Base-by-base conservation (phyloP, 2,888 invertebrate species). In the Rugalucina vietnamica region DNA sequence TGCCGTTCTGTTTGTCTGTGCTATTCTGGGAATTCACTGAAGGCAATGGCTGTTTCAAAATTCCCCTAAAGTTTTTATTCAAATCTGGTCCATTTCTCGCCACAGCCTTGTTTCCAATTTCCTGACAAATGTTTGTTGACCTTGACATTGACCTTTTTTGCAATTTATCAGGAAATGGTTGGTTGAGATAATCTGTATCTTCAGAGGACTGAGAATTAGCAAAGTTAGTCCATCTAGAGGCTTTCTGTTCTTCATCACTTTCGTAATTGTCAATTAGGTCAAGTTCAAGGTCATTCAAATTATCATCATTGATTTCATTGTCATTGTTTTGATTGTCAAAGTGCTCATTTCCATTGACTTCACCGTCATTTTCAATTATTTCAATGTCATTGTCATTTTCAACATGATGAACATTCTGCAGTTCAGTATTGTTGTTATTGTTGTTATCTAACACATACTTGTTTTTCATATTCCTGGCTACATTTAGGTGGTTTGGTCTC, bases 121-220 rank as follows among this genome's bases (percentile, higher is more conserved):
- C n/a, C n/a, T n/a, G n/a, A n/a, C n/a, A n/a, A n/a, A n/a, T n/a
- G n/a, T n/a, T n/a, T n/a, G n/a, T n/a, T n/a, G n/a, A n/a, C n/a
- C n/a, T n/a, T n/a, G n/a, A n/a, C n/a, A n/a, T n/a, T n/a, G n/a
- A 2, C 24, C 65, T 65, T 8, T 34, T 65, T 32, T 34, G 21
- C 1, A 65, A 4, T 50, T 36, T 69, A 21, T 69, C 71, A 18
- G 84, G 84, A 72, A 82, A 74, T 50, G 79, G 78, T 36, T 37
- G 57, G 29, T 80, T 77, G 1, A 84, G 57, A 29, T 71, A 79
- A 24, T 86, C 86, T 71, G 84, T 86, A n/a, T 76, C 84, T 12
- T 81, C 79, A 24, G 86, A 86, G 8, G 86, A 86, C 34, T 86
- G 86, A 18, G 86, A 84, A 43, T 81, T 83, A 70, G 84, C 84